Conservation (phyloP, 2,888 invertebrate genomes). For the Rhodophaea formosa region DNA sequence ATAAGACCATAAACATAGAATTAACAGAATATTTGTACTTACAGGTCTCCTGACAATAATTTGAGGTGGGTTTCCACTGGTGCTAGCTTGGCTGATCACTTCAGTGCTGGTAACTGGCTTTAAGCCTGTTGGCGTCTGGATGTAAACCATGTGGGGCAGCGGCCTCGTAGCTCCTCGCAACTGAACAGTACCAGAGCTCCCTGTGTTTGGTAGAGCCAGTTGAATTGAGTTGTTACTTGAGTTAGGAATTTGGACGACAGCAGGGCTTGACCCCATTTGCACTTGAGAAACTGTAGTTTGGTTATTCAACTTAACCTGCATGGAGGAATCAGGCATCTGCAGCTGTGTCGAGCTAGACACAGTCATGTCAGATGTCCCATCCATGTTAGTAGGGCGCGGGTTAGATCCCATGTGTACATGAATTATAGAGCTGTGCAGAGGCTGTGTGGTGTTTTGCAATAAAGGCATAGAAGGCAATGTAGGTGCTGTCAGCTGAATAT, state of each 20-base stretch:
- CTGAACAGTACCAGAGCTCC: slow-evolving; percentile 44
- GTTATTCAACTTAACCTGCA: slow-evolving; percentile 64
- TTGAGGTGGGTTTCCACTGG: slow-evolving; percentile 75
- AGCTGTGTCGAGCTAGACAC: slow-evolving; percentile 61
- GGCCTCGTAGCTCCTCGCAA: slow-evolving; percentile 59
- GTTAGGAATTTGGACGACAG: slow-evolving; percentile 67
- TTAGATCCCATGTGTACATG: slow-evolving; percentile 75
- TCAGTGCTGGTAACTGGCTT: slow-evolving; percentile 73
- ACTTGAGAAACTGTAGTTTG: slow-evolving; percentile 60
- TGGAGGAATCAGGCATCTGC: slow-evolving; percentile 55
- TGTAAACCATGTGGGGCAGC: slow-evolving; percentile 82
- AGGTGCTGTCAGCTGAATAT: slow-evolving; percentile 60
- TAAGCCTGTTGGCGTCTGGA: slow-evolving; percentile 78
- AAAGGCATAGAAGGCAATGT: slow-evolving; percentile 70
- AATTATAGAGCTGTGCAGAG: slow-evolving; percentile 68
- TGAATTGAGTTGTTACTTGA: slow-evolving; percentile 66
- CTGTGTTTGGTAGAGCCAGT: slow-evolving; percentile 46
- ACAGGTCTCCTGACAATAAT: slow-evolving; percentile 77
- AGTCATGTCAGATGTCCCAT: slow-evolving; percentile 58
- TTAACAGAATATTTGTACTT: slow-evolving; percentile 41
- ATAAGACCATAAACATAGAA: too few species aligned
- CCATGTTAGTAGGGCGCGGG: slow-evolving; percentile 54
- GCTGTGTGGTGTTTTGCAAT: slow-evolving; percentile 57
- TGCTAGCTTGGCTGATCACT: slow-evolving; percentile 72
- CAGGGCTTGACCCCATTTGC: slow-evolving; percentile 59